These are phyloP conservation scores for Patiria miniata DNA, from an alignment of 35 echinoderm and acorn worm species.

Conservation along the genomic window DNA sequence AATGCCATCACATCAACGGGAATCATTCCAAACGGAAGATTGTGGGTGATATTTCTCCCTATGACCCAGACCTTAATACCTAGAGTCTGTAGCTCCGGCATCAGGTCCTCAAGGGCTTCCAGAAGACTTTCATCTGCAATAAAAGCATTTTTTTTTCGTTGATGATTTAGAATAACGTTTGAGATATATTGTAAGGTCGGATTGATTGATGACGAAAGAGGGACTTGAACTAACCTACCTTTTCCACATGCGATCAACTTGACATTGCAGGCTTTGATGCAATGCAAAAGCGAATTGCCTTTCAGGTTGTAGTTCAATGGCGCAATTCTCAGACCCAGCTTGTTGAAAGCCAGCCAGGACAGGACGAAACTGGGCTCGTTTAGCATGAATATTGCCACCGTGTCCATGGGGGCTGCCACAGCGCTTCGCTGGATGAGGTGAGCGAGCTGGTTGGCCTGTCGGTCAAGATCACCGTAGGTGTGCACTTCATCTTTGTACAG, in stretches of 20 bases:
- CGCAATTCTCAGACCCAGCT: slow-evolving; percentile 40
- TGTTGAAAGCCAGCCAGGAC: slow-evolving; percentile 46
- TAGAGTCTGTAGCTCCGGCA: slow-evolving; percentile 56
- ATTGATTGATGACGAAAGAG: too few species aligned
- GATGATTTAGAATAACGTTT: too few species aligned
- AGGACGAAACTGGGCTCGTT: slow-evolving; percentile 44
- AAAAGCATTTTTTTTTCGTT: too few species aligned
- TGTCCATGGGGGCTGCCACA: neutral
- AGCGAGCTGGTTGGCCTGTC: slow-evolving; percentile 33
- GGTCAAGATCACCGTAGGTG: slow-evolving; percentile 38
- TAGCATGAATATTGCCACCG: slow-evolving; percentile 44
- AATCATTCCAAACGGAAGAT: slow-evolving; percentile 13
- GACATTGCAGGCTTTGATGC: slow-evolving; percentile 45
- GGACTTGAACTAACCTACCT: too few species aligned
- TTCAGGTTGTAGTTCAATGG: slow-evolving; percentile 58
- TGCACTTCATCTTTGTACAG: slow-evolving; percentile 48
- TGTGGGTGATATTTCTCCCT: neutral
- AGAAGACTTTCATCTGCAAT: slow-evolving; percentile 37
- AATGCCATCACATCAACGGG: slow-evolving; percentile 30
- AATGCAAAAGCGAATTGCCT: slow-evolving; percentile 34
- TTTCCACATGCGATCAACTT: slow-evolving; percentile 26
- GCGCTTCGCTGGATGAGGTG: slow-evolving; percentile 5
- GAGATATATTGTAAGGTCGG: too few species aligned
- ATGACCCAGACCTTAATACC: slow-evolving; percentile 64
- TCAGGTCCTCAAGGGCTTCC: slow-evolving; percentile 44